Base-by-base conservation (phyloP, 2,797 vertebrate species). In the Tapera naevia region DNA sequence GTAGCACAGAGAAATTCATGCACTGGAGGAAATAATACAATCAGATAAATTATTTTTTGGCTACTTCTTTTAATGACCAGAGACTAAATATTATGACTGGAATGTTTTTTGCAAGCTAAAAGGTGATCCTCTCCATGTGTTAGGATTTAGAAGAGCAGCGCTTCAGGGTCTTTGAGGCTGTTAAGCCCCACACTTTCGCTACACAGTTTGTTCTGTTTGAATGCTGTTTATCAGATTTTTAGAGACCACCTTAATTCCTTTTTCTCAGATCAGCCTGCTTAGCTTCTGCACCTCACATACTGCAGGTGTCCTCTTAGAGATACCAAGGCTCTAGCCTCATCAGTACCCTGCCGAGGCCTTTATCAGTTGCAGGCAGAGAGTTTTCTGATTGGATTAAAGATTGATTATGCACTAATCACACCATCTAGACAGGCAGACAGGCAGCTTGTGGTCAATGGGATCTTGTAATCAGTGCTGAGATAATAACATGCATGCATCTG, bases 371-470 rank as follows among this genome's bases (percentile, higher is more conserved):
- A 97, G 96, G 83, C 97, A 97, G 94, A 84, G 91, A 96, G 95
- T 87, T 94, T 98, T 97, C 97, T 98, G 98, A 98, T 98, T 98
- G 98, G 98, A 98, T 98, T 97, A 98, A 93, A 98, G 98, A 98
- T 97, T 98, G 98, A 98, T 98, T 98, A 97, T 96, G 95, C 95
- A 91, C 97, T 96, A 98, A 98, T 98, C 98, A 98, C 86, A 95
- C 83, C 53, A 96, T 96, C 95, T 96, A 97, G 97, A 97, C 97
- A 89, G 95, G 95, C 96, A 96, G 96, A 91, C 96, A 93, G 88
- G 96, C 97, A 97, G 94, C 97, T 97, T 97, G 97, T 91, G 97
- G 98, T 98, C 98, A 98, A 97, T 98, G 97, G 97, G 97, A 98
- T 96, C 97, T 98, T 97, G 98, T 98, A 98, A 98, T 98, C 98